Conservation (phyloP, 2,888 invertebrate species). For the Allophyes oxyacanthae region DNA sequence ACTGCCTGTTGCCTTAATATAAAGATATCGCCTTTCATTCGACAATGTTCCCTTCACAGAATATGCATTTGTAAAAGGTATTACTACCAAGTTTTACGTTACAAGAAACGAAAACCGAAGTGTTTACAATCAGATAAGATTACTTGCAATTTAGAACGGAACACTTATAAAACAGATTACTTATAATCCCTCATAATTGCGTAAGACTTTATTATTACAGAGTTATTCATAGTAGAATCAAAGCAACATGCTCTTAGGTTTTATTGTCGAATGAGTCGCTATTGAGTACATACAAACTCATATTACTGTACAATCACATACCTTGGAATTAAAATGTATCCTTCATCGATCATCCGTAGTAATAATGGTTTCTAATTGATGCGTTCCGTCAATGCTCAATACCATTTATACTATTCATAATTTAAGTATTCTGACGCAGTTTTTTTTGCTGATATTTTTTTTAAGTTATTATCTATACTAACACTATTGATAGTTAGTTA, state of each 20-base stretch:
- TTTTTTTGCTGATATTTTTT: no score
- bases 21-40: no score
- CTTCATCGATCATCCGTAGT: slow-evolving; percentile 40
- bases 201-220: background rate
- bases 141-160: slow-evolving; percentile 22
- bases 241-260: background rate
- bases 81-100: no score
- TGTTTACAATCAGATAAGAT: slow-evolving; percentile 29
- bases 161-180: slow-evolving; percentile 26
- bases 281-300: no score
- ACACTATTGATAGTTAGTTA: no score
- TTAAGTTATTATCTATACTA: no score
- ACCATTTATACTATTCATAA: slow-evolving; percentile 5
- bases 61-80: no score
- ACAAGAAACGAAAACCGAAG: slow-evolving; percentile 14
- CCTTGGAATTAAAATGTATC: slow-evolving; percentile 17
- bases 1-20: no score
- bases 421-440: no score
- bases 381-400: slow-evolving; percentile 40
- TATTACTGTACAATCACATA: no score
- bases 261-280: background rate
- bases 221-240: background rate
- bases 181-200: slow-evolving; percentile 18
- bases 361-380: slow-evolving; percentile 47
- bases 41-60: no score